These are phyloP conservation scores for Strix uralensis DNA, from an alignment of 2,113 vertebrate genomes.

Conservation along the genomic window DNA sequence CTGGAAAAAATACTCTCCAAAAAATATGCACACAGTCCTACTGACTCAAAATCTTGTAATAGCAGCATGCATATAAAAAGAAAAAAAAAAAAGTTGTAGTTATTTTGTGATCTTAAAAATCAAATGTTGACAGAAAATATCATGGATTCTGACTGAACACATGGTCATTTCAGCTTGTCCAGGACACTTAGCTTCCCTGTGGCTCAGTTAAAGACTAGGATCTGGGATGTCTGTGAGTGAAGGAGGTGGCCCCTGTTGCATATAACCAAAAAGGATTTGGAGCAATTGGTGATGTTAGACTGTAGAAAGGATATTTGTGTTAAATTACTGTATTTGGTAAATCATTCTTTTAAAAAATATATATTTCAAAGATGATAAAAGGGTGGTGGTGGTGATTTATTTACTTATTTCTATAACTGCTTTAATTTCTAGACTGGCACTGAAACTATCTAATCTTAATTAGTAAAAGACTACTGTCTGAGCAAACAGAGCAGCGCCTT, in stretches of 20 bases:
- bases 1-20: conserved; percentile 16
- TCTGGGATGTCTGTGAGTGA: neutral
- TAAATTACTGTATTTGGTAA: neutral
- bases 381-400: neutral
- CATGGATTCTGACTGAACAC: neutral
- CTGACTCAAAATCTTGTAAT: neutral
- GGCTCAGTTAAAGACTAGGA: neutral
- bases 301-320: neutral
- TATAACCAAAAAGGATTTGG: neutral
- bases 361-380: neutral
- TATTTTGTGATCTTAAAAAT: conserved; percentile 3
- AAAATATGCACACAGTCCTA: neutral
- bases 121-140: neutral
- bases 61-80: neutral
- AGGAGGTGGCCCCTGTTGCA: neutral
- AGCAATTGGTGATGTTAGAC: neutral
- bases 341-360: neutral
- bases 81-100: neutral
- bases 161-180: neutral
- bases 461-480: neutral
- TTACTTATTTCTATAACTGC: neutral
- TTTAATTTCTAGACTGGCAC: neutral
- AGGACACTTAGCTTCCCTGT: neutral
- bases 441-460: neutral
- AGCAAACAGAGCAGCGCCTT: neutral